Evolutionary conservation across 2,888 invertebrate genomes (phyloP).

Genomic region (Platerodrilus igneus): DNA sequence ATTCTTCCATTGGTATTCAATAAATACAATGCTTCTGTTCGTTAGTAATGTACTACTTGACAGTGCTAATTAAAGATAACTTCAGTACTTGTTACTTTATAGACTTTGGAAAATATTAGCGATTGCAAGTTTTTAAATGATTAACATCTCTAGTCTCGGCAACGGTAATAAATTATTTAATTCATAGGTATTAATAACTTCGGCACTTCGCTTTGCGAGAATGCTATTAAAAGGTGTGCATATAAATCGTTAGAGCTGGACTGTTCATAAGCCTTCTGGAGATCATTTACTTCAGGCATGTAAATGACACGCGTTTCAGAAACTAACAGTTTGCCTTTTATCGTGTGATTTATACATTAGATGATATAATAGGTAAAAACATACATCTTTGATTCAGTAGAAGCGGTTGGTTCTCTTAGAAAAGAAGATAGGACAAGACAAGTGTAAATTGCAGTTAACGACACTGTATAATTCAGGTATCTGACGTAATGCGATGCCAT

Average conservation of each 20-base stretch:
- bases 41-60: too few species aligned
- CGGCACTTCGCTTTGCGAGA: conserved; percentile 26
- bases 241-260: conserved; percentile 21
- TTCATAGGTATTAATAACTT: conserved; percentile 23
- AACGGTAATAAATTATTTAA: conserved; percentile 14
- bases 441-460: conserved; percentile 36
- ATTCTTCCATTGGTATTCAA: too few species aligned
- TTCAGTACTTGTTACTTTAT: too few species aligned
- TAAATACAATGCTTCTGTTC: too few species aligned
- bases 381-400: conserved; percentile 27
- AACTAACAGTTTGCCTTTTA: conserved; percentile 16
- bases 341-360: conserved; percentile 31
- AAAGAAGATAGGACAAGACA: conserved; percentile 37
- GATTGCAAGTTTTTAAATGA: too few species aligned
- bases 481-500: conserved; percentile 29
- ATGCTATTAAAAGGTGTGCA: conserved; percentile 23
- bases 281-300: conserved; percentile 16
- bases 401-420: conserved; percentile 34
- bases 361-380: conserved; percentile 35
- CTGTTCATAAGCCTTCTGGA: conserved; percentile 12
- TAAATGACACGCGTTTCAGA: conserved; percentile 17
- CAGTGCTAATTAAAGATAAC: too few species aligned
- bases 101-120: too few species aligned
- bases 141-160: too few species aligned
- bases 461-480: conserved; percentile 32